Conservation (phyloP, 1,140 invertebrate species). For the Drosophila seguyi region DNA sequence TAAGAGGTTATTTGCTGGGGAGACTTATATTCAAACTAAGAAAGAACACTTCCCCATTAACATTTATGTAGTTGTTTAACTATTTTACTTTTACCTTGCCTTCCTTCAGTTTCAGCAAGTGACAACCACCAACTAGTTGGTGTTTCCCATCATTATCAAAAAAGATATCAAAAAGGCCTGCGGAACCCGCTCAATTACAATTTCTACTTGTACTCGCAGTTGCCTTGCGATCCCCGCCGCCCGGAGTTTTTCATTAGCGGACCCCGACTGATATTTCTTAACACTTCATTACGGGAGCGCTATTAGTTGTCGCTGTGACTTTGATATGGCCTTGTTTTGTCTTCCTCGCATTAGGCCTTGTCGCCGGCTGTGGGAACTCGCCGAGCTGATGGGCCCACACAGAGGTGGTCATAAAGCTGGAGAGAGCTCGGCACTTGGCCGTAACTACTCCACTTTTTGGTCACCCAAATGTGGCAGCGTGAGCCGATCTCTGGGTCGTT, state of each 20-base stretch:
- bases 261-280: slow-evolving; percentile 57
- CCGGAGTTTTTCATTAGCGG: slow-evolving; percentile 68
- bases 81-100: not conserved
- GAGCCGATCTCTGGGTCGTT: slow-evolving; percentile 64
- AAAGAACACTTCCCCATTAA: not conserved
- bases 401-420: slow-evolving; percentile 49
- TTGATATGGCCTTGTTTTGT: slow-evolving; percentile 72
- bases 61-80: not conserved
- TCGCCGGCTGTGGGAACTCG: slow-evolving; percentile 42
- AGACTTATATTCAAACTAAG: not conserved
- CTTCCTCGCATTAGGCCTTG: slow-evolving; percentile 42
- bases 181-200: slow-evolving; percentile 35
- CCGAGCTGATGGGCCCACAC: slow-evolving; percentile 49
- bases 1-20: not conserved
- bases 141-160: slow-evolving; percentile 64
- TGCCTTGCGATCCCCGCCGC: slow-evolving; percentile 6
- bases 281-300: slow-evolving; percentile 68
- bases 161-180: slow-evolving; percentile 21
- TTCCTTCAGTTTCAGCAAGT: slow-evolving; percentile 4
- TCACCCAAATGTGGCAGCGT: slow-evolving; percentile 33
- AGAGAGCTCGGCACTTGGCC: slow-evolving; percentile 22
- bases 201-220: slow-evolving; percentile 14
- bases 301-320: slow-evolving; percentile 70
- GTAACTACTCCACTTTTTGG: slow-evolving; percentile 49
- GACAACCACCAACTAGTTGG: slow-evolving; percentile 13